Base-by-base conservation (phyloP, 2,888 invertebrate species). In the Epistrophe grossulariae region DNA sequence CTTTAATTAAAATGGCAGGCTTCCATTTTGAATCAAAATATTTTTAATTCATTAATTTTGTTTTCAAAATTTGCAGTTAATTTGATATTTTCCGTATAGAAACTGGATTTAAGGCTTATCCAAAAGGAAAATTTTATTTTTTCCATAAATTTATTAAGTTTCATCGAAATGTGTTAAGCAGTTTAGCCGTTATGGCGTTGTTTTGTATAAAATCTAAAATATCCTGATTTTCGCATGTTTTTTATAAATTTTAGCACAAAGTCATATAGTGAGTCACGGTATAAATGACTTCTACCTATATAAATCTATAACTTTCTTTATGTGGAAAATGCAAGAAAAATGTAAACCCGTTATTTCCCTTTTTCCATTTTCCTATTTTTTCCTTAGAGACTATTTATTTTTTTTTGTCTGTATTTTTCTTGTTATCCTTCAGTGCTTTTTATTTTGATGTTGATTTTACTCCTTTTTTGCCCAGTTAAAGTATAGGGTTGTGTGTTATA, bases 281-380 rank as follows among this genome's bases (percentile, higher is more conserved):
- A 78, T 17, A 31, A 48, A 66, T 45, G 13, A 57, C 48, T 38
- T 57, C 77, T 81, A 81, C 78, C 85, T 81, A 81, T 73, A 81
- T 78, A 81, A 85, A 85, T 85, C 85, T 85, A 85, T 85, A 81
- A 85, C 72, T 81, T 85, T 81, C 85, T 85, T 85, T 85, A 85
- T 85, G 85, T 85, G 85, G 78, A 78, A 85, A 85, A 85, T 85
- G 85, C 85, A 85, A 85, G 85, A 85, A 81, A 85, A 85, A 85
- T 85, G 85, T 85, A 81, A 85, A 78, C 85, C 85, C 85, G 85
- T 85, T 85, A 81, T 81, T 85, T 85, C 74, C 81, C 73, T 77
- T 78, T 60, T 64, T 50, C 77, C 72, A 73, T 78, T 74, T 81
- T 81, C 64, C 72, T 68, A 24, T 45, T 60, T 78, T 81, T 81